Base-by-base conservation (phyloP, 2,888 invertebrate genomes). In the Chrysotoxum bicinctum region DNA sequence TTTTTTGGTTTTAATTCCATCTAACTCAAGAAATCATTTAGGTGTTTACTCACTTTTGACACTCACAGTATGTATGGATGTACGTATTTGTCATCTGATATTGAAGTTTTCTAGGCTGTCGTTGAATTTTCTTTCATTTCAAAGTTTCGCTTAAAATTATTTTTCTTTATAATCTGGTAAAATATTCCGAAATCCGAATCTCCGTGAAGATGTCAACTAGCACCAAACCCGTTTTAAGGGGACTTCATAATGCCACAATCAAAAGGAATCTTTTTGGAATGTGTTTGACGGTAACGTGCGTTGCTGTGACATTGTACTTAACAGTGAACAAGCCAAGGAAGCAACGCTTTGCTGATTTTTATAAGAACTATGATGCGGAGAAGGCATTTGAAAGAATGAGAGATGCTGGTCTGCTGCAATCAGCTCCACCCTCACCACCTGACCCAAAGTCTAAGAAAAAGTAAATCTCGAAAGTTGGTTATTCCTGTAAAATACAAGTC, bases 301-400 rank as follows among this genome's bases (percentile, higher is more conserved):
- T 91, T 6, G 94, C 93, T 0, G 54, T 92, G 0, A 90, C 90
- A 1, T 90, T 92, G 77, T 94, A 95, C 87, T 8, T 93, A 0
- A 45, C 93, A 0, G 87, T 94, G 19, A 93, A 92, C 56, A 91
- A 93, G 48, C 93, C 93, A 0, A 93, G 94, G 68, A 95, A 93
- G 88, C 90, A 91, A 14, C 92, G 90, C 68, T 96, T 96, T 88
- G 95, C 93, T 43, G 95, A 96, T 23, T 97, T 95, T 90, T 96
- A 96, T 93, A 95, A 93, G 70, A 91, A 83, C 37, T 92, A 92
- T 79, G 92, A 92, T 84, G 90, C 90, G 10, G 88, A 91, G 64
- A 91, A 90, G 72, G 89, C 91, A 5, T 91, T 91, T 73, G 91
- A 92, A 87, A 89, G 90, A 56, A 92, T 92, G 92, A 90, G 89